Evolutionary conservation across 2,113 vertebrate species (phyloP).

Genomic region (Chloropsis cyanopogon): DNA sequence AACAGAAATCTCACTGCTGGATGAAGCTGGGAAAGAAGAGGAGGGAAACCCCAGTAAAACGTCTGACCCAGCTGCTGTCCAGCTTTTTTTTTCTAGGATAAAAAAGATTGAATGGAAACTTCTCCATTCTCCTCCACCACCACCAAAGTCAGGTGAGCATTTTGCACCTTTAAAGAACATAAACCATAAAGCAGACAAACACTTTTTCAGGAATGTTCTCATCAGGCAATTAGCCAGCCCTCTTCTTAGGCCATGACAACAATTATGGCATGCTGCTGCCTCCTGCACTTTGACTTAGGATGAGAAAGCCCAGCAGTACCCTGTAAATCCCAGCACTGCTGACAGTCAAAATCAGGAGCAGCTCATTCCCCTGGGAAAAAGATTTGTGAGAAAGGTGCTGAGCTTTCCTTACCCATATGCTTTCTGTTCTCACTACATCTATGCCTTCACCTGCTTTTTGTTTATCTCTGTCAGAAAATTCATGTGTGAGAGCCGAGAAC

Average conservation of each 20-base stretch:
- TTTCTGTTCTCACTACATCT: conserved; percentile 54
- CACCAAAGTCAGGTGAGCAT: neutral
- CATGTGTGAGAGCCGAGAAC: neutral
- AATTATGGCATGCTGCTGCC: neutral
- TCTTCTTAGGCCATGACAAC: neutral
- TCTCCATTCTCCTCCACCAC: neutral
- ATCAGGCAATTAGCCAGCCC: neutral
- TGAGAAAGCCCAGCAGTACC: neutral
- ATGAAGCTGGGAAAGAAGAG: neutral
- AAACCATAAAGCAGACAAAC: neutral
- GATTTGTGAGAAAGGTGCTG: conserved; percentile 30
- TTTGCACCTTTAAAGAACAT: neutral
- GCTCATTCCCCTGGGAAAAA: conserved; percentile 28
- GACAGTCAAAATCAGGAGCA: conserved; percentile 44
- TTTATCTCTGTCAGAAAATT: conserved; percentile 13
- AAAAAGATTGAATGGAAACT: neutral
- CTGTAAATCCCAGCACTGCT: conserved; percentile 34
- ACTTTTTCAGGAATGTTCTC: neutral
- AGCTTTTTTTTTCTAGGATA: neutral
- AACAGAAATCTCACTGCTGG: neutral
- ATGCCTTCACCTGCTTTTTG: conserved; percentile 41
- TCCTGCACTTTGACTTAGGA: neutral
- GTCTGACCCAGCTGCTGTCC: neutral
- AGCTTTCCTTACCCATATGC: conserved; percentile 34
- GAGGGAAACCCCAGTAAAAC: neutral